Evolutionary conservation across 2,797 vertebrate species (phyloP), one percentile per base, ranked within the genome.

Genomic region (Cyclura pinguis): DNA sequence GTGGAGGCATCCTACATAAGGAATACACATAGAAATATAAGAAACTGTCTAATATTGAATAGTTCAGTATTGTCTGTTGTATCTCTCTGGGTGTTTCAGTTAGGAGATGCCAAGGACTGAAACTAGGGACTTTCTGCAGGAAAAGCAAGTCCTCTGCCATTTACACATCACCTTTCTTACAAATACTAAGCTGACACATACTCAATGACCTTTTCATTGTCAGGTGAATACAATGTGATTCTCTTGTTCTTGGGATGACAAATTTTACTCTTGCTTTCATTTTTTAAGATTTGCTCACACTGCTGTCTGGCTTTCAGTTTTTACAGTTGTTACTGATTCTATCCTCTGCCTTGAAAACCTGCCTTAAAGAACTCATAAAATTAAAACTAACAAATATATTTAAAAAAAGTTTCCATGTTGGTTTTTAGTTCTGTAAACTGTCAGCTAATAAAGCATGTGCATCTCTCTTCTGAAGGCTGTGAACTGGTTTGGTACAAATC

Each of bases 401-500:
- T 78, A n/a, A 3, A 38, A 64, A 42, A 83, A 18, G 35, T 18
- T 3, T 22, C 64, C 18, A 18, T 72, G 22, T 72, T n/a, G 7
- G 2, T 55, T 73, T 59, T 72, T 24, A 50, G 64, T 84, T 32
- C 47, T 78, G 22, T 16, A 55, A 78, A 78, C 27, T 77, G 59
- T 7, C 57, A 89, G 22, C 12, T 47, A 18, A 29, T 62, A 62
- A n/a, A 35, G 38, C n/a, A 24, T n/a, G 59, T 88, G 52, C 4
- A 62, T 59, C 35, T 88, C 9, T 72, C 55, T 27, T 73, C 55
- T 83, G 24, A 82, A 74, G 29, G 67, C 35, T 74, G n/a, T 42
- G 32, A 42, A 84, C 4, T 10, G 35, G 94, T 84, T 42, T 27
- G 62, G 0, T 38, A 84, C 1, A 92, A 88, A 93, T 64, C 14